phyloP scores from a whole-genome alignment of 2,888 invertebrate species.

The Drosophila pullipes region DNA sequence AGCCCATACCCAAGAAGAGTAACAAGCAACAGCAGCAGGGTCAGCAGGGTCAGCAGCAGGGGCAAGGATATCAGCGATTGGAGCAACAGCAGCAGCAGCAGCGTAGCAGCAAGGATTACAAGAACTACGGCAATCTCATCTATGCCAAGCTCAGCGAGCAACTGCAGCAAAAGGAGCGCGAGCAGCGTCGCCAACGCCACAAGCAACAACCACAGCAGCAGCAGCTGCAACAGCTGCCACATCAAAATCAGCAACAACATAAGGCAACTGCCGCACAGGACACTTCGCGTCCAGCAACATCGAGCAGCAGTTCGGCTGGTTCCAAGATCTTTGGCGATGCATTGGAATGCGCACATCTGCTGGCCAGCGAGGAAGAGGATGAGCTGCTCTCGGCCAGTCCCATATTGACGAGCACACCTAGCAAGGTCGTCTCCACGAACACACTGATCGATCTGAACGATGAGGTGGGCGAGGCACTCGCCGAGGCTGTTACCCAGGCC shows the following conservation, averaged over 20 bases:
- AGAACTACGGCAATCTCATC: slow-evolving; percentile 84
- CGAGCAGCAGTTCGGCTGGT: slow-evolving; percentile 47
- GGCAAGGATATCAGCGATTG: slow-evolving; percentile 42
- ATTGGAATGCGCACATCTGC: slow-evolving; percentile 65
- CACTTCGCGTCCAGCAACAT: slow-evolving; percentile 39
- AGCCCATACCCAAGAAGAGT: slow-evolving; percentile 81
- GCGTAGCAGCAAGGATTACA: slow-evolving; percentile 81
- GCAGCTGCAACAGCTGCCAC: slow-evolving; percentile 44
- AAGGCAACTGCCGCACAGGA: slow-evolving; percentile 29
- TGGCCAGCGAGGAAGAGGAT: slow-evolving; percentile 74
- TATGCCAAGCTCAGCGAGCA: slow-evolving; percentile 85
- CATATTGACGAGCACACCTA: slow-evolving; percentile 57
- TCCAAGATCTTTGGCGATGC: slow-evolving; percentile 71
- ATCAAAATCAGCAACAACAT: slow-evolving; percentile 37
- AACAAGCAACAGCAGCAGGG: slow-evolving; percentile 28
- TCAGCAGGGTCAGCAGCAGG: slow-evolving; percentile 27
- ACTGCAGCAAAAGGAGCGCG: slow-evolving; percentile 80
- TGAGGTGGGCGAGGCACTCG: slow-evolving; percentile 72
- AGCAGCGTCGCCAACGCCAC: slow-evolving; percentile 73
- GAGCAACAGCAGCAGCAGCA: slow-evolving; percentile 86
- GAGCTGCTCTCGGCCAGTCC: slow-evolving; percentile 54
- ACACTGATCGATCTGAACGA: slow-evolving; percentile 79
- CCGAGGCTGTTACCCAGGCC: slow-evolving; percentile 63
- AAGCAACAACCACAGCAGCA: slow-evolving; percentile 86
- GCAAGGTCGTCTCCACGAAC: slow-evolving; percentile 76